phyloP scores from a whole-genome alignment of 2,797 vertebrate genomes.

The Halcyon smyrnensis region DNA sequence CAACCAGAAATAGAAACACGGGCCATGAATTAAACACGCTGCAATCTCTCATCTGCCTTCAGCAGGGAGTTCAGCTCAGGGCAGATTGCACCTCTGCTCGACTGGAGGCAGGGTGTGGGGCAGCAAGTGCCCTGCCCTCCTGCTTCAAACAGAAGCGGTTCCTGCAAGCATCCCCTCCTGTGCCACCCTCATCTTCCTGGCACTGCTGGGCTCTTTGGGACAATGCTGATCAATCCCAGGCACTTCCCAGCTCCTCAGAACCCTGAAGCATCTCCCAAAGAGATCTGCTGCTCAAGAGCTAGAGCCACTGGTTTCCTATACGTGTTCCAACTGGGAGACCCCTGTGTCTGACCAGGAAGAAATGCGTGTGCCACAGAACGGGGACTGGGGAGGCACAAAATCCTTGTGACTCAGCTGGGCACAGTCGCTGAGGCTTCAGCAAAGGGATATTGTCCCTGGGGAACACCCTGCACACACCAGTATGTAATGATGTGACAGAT shows the following conservation, averaged over 20 bases:
- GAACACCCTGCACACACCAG: rapidly evolving
- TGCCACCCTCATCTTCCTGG: neutral
- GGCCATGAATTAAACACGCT: slow-evolving; percentile 61
- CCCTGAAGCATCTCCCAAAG: neutral
- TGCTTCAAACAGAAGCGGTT: neutral
- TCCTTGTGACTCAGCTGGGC: neutral
- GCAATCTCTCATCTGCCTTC: slow-evolving; percentile 20
- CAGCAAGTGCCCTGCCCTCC: neutral
- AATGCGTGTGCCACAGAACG: neutral
- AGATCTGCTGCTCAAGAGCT: neutral
- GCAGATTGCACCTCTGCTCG: neutral
- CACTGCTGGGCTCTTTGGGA: neutral
- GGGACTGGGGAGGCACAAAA: neutral
- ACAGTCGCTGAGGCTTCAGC: neutral
- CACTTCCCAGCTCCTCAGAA: neutral
- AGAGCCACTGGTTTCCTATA: neutral
- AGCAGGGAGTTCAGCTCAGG: slow-evolving; percentile 26
- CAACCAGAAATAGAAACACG: slow-evolving; percentile 47
- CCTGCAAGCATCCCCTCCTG: rapidly evolving
- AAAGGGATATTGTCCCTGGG: neutral
- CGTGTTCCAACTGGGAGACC: neutral
- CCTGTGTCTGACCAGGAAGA: rapidly evolving
- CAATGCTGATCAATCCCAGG: neutral
- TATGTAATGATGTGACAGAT: too few relatives aligned
- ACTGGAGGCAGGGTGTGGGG: neutral